phyloP scores from a whole-genome alignment of 2,113 vertebrate genomes.

The Malurus alboscapulatus region DNA sequence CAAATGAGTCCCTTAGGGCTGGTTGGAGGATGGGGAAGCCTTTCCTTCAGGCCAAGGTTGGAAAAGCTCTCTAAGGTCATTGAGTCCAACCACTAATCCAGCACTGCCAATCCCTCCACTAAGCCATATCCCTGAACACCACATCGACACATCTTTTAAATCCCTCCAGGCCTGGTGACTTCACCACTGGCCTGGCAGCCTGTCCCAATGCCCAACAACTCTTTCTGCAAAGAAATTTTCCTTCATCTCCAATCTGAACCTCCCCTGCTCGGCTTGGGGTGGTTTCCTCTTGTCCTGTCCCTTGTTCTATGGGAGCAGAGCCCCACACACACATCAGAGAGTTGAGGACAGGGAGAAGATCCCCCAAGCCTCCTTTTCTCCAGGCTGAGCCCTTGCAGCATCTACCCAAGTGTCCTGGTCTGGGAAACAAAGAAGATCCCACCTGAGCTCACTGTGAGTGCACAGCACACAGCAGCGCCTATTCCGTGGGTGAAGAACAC shows the following conservation, averaged over 20 bases:
- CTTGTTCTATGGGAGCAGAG: neutral
- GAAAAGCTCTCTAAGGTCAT: neutral
- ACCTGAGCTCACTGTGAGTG: neutral
- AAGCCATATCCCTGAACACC: neutral
- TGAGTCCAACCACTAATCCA: neutral
- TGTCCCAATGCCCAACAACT: neutral
- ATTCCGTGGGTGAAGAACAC: fast-evolving
- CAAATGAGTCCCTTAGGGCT: neutral
- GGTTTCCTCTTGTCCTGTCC: neutral
- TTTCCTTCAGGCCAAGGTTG: neutral
- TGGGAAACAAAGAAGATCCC: neutral
- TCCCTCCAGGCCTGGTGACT: neutral
- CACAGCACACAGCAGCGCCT: neutral
- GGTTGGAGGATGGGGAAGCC: neutral
- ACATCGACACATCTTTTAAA: neutral
- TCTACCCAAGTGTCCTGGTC: neutral
- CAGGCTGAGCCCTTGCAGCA: neutral
- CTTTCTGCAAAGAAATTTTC: neutral
- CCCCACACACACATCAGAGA: neutral
- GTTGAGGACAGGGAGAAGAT: neutral
- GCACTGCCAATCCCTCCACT: neutral
- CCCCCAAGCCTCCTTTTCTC: neutral
- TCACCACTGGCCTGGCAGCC: neutral
- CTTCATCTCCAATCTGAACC: neutral
- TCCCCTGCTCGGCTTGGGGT: neutral